Evolutionary conservation across 2,888 invertebrate genomes (phyloP).

Genomic region (Scotopteryx bipunctaria): DNA sequence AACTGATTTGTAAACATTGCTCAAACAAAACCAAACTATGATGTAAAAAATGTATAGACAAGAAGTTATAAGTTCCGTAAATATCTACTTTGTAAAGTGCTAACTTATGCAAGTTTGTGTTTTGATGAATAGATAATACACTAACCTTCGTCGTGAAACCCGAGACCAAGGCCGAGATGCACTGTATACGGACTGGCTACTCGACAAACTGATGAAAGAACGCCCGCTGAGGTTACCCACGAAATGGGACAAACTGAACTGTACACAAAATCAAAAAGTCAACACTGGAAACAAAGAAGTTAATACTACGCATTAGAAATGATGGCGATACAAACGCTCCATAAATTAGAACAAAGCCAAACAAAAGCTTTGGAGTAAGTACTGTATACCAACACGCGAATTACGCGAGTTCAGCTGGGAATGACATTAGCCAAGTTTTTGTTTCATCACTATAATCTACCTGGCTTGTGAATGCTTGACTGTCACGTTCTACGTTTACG

Average conservation of each 20-base stretch:
- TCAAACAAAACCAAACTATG: too few relatives aligned
- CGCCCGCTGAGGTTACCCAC: constrained; percentile 84
- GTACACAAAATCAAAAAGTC: constrained; percentile 55
- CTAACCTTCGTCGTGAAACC: constrained; percentile 86
- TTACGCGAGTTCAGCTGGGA: constrained; percentile 80
- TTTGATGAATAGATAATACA: constrained; percentile 50
- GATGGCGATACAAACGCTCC: constrained; percentile 38
- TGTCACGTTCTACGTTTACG: constrained; percentile 62
- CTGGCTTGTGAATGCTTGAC: constrained; percentile 75
- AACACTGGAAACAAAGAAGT: constrained; percentile 50
- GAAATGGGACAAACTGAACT: constrained; percentile 84
- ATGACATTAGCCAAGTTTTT: constrained; percentile 81
- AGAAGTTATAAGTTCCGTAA: too few relatives aligned
- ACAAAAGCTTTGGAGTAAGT: constrained; percentile 52
- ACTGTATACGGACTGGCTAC: constrained; percentile 84
- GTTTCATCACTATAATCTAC: constrained; percentile 60
- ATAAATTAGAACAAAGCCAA: constrained; percentile 47
- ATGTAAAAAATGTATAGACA: too few relatives aligned
- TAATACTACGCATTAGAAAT: constrained; percentile 35
- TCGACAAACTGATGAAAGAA: constrained; percentile 83
- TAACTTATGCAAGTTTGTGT: constrained; percentile 32
- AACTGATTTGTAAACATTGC: too few relatives aligned
- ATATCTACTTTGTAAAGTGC: background rate
- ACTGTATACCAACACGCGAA: constrained; percentile 54
- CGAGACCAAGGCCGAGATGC: constrained; percentile 87